phyloP scores from a whole-genome alignment of 2,888 invertebrate genomes.

The Polietes domitor region DNA sequence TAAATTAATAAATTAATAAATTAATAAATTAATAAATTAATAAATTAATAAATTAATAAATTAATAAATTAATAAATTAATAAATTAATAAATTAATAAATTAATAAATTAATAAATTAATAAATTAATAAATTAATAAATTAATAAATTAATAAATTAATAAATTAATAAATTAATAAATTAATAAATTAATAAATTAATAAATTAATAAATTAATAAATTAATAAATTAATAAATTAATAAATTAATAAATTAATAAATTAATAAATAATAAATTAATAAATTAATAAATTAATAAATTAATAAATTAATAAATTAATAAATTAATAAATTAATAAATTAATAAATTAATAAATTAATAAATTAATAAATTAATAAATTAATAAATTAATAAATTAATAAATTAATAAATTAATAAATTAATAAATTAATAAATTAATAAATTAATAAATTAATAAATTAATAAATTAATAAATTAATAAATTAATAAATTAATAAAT shows the following conservation, averaged over 20 bases:
- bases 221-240: neutral
- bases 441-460: neutral
- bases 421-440: neutral
- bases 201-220: conserved; percentile 14
- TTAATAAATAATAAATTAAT: neutral
- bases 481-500: neutral
- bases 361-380: neutral
- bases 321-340: neutral
- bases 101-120: neutral
- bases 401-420: neutral
- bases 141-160: conserved; percentile 5
- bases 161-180: conserved; percentile 14
- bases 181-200: conserved; percentile 4
- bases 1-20: conserved; percentile 14
- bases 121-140: conserved; percentile 8
- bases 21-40: conserved; percentile 8
- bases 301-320: neutral
- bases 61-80: neutral
- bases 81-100: neutral
- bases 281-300: neutral
- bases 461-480: neutral
- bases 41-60: neutral
- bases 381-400: neutral
- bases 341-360: neutral
- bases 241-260: neutral